A percentile compares a stretch with the other conserved stretches of the same genome.
These are phyloP conservation scores for Myotis pilosus DNA, from an alignment of 2,797 vertebrate species.

Conservation along the genomic window DNA sequence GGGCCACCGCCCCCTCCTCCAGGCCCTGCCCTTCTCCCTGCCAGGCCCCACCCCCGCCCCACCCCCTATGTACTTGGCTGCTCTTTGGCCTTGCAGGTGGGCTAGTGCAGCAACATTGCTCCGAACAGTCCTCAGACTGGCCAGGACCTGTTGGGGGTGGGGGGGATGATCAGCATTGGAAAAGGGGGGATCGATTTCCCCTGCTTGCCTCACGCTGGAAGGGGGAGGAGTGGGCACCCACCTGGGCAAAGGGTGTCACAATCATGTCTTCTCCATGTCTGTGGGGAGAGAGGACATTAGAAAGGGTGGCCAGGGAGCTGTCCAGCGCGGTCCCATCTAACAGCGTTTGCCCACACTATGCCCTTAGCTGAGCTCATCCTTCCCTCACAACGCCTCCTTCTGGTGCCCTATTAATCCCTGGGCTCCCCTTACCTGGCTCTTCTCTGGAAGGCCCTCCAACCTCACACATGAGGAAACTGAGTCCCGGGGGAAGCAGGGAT, in stretches of 20 bases:
- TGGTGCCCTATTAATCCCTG: neutral
- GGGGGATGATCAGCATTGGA: conserved; percentile 19
- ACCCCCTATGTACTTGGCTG: conserved; percentile 85
- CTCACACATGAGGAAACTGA: neutral
- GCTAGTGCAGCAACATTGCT: conserved; percentile 90
- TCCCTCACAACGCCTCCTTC: neutral
- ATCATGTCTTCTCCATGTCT: conserved; percentile 98
- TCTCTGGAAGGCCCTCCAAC: neutral
- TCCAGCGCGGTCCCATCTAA: neutral
- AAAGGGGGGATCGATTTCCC: neutral
- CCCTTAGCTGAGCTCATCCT: neutral
- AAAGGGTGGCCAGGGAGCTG: neutral
- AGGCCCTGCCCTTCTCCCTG: neutral
- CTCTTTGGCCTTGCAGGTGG: conserved; percentile 86
- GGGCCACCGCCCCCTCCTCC: neutral
- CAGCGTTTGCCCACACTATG: neutral
- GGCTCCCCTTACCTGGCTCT: neutral
- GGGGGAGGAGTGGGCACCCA: conserved; percentile 73
- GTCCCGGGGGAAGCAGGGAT: neutral
- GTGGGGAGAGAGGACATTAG: conserved; percentile 49
- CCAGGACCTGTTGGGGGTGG: conserved; percentile 87
- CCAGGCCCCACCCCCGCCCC: conserved; percentile 68
- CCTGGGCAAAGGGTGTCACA: conserved; percentile 96
- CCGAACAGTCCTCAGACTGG: conserved; percentile 92
- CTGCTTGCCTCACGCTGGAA: neutral